These are phyloP conservation scores for Xyliphius kryptos DNA, from an alignment of 2,113 vertebrate species.

Conservation along the genomic window DNA sequence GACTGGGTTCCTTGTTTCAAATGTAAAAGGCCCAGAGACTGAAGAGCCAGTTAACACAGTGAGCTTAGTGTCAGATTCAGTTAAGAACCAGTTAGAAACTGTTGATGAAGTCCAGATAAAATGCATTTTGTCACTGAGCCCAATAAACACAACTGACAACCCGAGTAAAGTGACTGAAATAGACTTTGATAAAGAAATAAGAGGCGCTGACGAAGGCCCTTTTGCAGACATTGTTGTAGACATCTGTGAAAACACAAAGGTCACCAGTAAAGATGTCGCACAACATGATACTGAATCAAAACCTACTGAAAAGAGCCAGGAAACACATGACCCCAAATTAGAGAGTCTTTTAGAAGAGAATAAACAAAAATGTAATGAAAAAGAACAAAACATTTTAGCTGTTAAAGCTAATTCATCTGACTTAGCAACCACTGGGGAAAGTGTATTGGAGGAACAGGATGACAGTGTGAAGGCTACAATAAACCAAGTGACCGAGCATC, in stretches of 20 bases:
- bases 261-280: not conserved
- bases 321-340: slow-evolving; percentile 50
- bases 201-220: slow-evolving; percentile 24
- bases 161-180: slow-evolving; percentile 34
- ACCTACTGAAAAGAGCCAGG: slow-evolving; percentile 52
- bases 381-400: not conserved
- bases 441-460: slow-evolving; percentile 17
- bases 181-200: slow-evolving; percentile 2
- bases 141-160: slow-evolving; percentile 35
- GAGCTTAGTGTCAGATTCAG: slow-evolving; percentile 25
- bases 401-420: slow-evolving; percentile 3
- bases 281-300: slow-evolving; percentile 36
- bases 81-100: slow-evolving; percentile 29
- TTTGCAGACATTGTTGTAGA: slow-evolving; percentile 36
- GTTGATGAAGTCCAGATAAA: slow-evolving; percentile 19
- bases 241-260: slow-evolving; percentile 32
- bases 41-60: slow-evolving; percentile 27
- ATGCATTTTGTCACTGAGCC: slow-evolving; percentile 31
- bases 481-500: not conserved
- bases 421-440: slow-evolving; percentile 8
- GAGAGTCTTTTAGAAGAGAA: slow-evolving; percentile 47
- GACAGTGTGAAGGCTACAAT: not conserved
- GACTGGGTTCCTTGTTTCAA: slow-evolving; percentile 34
- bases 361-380: slow-evolving; percentile 28
- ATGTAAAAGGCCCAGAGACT: slow-evolving; percentile 40